Percentiles rank a stretch among this genome's conserved stretches.
These are phyloP conservation scores for Anthoscopus minutus DNA, from an alignment of 2,113 vertebrate species.

Conservation along the genomic window DNA sequence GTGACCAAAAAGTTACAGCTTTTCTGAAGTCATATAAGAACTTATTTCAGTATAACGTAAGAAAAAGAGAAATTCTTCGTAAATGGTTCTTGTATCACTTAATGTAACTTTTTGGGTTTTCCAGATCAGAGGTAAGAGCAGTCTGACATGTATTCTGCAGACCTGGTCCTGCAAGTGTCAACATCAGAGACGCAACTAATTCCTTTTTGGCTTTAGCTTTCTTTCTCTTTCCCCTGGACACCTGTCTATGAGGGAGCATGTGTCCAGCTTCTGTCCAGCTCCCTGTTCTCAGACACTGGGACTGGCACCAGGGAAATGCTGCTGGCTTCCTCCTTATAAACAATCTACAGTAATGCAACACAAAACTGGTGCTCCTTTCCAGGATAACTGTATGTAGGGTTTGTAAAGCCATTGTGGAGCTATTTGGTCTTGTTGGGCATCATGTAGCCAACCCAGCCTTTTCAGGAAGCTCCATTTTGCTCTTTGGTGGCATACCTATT, in stretches of 20 bases:
- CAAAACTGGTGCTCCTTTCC: background rate
- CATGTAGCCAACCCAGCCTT: background rate
- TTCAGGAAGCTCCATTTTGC: background rate
- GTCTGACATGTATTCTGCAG: background rate
- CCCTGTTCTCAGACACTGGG: background rate
- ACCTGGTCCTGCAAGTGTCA: background rate
- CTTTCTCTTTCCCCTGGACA: background rate
- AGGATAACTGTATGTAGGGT: background rate
- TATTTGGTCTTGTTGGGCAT: background rate
- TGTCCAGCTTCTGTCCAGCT: background rate
- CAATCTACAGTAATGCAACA: background rate
- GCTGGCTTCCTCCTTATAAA: background rate
- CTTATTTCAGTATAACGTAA: background rate
- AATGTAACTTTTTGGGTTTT: background rate
- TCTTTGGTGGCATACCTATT: background rate
- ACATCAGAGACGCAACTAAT: rapidly evolving
- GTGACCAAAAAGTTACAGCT: background rate
- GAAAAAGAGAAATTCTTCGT: background rate
- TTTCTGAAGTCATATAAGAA: background rate
- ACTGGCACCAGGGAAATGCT: background rate
- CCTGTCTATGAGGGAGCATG: background rate
- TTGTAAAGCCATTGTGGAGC: background rate
- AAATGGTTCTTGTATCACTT: background rate
- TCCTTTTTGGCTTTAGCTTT: background rate
- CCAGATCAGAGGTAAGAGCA: background rate